phyloP scores from a whole-genome alignment of 2,113 vertebrate species.

The Scytalopus superciliaris region DNA sequence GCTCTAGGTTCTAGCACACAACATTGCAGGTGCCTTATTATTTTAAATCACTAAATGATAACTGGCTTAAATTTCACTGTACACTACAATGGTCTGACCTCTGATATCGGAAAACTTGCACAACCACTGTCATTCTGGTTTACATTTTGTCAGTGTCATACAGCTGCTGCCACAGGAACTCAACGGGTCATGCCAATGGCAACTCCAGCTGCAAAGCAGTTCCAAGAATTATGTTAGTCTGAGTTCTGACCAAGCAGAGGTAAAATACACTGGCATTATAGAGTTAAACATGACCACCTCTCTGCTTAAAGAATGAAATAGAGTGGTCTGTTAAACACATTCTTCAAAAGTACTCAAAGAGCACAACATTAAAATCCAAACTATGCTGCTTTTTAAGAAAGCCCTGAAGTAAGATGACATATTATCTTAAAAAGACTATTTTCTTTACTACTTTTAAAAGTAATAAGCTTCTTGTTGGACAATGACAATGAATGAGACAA shows the following conservation, averaged over 20 bases:
- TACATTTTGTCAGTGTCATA: background rate
- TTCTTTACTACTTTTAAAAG: background rate
- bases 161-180: background rate
- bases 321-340: background rate
- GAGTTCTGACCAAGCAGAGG: background rate
- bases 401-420: background rate
- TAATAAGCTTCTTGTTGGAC: background rate
- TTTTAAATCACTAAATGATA: background rate
- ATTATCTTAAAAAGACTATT: background rate
- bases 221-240: background rate
- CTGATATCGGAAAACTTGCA: background rate
- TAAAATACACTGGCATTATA: background rate
- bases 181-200: background rate
- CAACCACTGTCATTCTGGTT: background rate
- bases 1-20: background rate
- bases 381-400: background rate
- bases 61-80: background rate
- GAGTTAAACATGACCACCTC: background rate
- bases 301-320: background rate
- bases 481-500: background rate
- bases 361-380: background rate
- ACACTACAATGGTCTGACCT: background rate
- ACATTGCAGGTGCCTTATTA: background rate
- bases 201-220: background rate
- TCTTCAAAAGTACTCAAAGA: background rate